Percentiles rank a stretch among this genome's conserved stretches.
Evolutionary conservation across 2,113 vertebrate genomes (phyloP).

Genomic region (Girardinichthys multiradiatus): DNA sequence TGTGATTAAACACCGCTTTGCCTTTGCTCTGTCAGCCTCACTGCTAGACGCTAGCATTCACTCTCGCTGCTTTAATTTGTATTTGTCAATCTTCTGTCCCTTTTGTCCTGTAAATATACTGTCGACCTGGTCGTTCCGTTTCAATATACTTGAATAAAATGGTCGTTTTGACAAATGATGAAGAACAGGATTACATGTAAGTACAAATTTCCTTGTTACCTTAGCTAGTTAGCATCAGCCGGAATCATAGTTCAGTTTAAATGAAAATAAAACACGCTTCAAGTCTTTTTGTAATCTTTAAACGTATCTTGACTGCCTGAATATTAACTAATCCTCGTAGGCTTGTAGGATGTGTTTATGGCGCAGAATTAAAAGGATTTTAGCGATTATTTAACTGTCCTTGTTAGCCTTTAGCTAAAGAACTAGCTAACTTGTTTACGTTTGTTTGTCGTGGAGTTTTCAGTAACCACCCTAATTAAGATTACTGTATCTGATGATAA

Average conservation of each 20-base stretch:
- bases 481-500: background rate
- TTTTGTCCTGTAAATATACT: background rate
- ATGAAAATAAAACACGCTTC: background rate
- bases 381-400: background rate
- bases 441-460: background rate
- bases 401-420: background rate
- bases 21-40: background rate
- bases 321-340: background rate
- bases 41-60: slow-evolving; percentile 24
- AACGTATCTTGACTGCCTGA: background rate
- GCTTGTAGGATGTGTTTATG: background rate
- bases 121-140: background rate
- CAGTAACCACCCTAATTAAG: background rate
- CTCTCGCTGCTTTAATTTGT: background rate
- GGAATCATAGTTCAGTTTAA: background rate
- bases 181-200: slow-evolving; percentile 82
- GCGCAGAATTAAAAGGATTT: background rate
- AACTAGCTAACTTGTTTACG: background rate
- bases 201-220: slow-evolving; percentile 41
- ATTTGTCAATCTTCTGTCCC: background rate
- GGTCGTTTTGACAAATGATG: slow-evolving; percentile 80
- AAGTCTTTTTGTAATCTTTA: background rate
- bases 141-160: slow-evolving; percentile 61
- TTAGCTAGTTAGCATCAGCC: slow-evolving; percentile 35
- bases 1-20: background rate